Evolutionary conservation across 2,797 vertebrate genomes (phyloP), one percentile per base, ranked within the genome.

Genomic region (Cetoscarus ocellatus): DNA sequence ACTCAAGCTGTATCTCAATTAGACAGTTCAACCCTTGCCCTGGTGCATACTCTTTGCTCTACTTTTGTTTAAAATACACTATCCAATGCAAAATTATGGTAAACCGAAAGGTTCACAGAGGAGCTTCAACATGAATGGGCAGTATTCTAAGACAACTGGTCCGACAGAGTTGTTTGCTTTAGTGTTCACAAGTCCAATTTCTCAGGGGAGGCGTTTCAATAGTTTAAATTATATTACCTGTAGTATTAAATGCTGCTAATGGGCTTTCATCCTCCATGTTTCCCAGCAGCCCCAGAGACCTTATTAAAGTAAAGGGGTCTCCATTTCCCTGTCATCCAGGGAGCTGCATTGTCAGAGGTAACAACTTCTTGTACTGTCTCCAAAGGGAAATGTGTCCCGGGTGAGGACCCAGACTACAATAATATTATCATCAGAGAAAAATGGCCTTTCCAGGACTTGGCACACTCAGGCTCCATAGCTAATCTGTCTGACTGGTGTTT

Each of bases 301-400:
- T 38, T 63, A 49, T 67, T 48, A 50, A 15, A 35, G 36, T 40
- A n/a, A 44, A 38, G 36, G 12, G 54, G 43, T 76, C 61, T 47
- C 40, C 38, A 48, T 51, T 18, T 34, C 38, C 38, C 35, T 63
- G 43, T 50, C 48, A 63, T 61, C 52, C 14, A 60, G 9, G 27
- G 48, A 52, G n/a, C 38, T 57, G 3, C 39, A 60, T 58, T 69
- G 73, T 77, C 35, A 66, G 14, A 58, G 48, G 61, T 47, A 66
- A 62, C 57, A 66, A 18, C 52, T 66, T 35, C 40, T 57, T 50
- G 27, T 27, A 10, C 15, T 34, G n/a, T 73, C 40, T 45, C 27
- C 44, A 11, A 61, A 54, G 45, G 54, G 9, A 61, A 70, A 63
- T 48, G 68, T 44, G 55, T 68, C 73, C 73, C 62, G 58, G 40